phyloP scores from a whole-genome alignment of 1,140 invertebrate genomes.

The Aethina tumida region DNA sequence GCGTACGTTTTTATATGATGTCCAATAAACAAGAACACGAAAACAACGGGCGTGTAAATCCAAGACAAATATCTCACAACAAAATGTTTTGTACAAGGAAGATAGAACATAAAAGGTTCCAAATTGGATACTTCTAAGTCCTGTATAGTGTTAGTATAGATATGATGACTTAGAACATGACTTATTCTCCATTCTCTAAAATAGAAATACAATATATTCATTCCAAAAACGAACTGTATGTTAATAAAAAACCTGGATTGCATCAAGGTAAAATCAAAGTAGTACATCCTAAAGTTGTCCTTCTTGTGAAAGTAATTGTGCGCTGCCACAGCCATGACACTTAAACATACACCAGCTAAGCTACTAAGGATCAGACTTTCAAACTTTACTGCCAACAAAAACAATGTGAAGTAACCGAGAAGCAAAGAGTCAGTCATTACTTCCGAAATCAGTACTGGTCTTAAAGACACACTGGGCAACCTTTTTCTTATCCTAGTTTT shows the following conservation, averaged over 20 bases:
- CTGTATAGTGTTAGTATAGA: conserved; percentile 67
- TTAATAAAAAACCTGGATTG: conserved; percentile 7
- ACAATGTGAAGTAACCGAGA: conserved; percentile 38
- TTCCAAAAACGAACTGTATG: background rate
- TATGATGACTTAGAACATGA: conserved; percentile 69
- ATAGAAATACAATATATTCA: conserved; percentile 12
- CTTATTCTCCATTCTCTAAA: conserved; percentile 65
- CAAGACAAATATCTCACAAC: conserved; percentile 37
- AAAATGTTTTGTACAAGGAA: conserved; percentile 44
- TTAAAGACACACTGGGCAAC: conserved; percentile 21
- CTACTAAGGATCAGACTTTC: conserved; percentile 36
- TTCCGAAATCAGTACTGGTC: conserved; percentile 37
- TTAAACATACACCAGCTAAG: conserved; percentile 45
- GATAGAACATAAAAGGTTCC: conserved; percentile 62
- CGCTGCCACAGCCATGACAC: conserved; percentile 45
- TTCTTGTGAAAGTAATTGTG: conserved; percentile 78
- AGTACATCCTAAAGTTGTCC: conserved; percentile 74
- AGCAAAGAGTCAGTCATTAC: conserved; percentile 45
- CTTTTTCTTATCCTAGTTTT: conserved; percentile 42
- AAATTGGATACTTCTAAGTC: conserved; percentile 63
- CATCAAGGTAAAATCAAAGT: conserved; percentile 55
- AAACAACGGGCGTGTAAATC: conserved; percentile 43
- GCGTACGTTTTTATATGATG: conserved; percentile 42
- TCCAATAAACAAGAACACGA: conserved; percentile 33
- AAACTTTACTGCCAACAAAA: conserved; percentile 41